phyloP scores from a whole-genome alignment of 2,888 invertebrate species.

The Ophion slaviceki region DNA sequence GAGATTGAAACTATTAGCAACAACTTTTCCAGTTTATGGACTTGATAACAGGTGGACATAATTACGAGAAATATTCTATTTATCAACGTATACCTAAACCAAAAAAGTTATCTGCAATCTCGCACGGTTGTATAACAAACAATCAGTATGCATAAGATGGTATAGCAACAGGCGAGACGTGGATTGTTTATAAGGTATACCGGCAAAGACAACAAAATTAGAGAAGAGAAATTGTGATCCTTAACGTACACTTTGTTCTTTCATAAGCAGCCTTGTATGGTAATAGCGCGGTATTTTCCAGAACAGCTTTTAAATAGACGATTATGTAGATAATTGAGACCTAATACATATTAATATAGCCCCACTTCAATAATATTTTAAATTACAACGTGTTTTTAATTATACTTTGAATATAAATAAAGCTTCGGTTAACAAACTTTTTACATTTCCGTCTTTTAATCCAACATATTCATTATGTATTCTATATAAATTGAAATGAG shows the following conservation, averaged over 20 bases:
- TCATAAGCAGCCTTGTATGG: not conserved
- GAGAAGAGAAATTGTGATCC: not conserved
- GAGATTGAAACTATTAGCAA: constrained; percentile 3
- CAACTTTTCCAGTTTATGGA: not conserved
- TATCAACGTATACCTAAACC: not conserved
- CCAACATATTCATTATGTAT: too few relatives aligned
- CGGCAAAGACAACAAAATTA: not conserved
- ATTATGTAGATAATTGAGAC: not conserved
- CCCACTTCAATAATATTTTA: not conserved
- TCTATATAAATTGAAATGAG: too few relatives aligned
- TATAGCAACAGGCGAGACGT: not conserved
- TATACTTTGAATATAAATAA: constrained; percentile 8
- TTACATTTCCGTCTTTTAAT: not conserved
- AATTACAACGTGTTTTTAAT: not conserved
- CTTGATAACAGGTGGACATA: not conserved
- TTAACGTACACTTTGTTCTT: not conserved
- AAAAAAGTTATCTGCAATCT: not conserved
- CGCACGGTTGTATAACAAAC: not conserved
- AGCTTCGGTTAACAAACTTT: not conserved
- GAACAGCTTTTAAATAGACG: not conserved
- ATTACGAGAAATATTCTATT: not conserved
- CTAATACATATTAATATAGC: not conserved
- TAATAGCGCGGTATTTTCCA: not conserved
- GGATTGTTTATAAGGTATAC: not conserved
- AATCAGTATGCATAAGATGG: not conserved